These are phyloP conservation scores for Agrotis clavis DNA, from an alignment of 2,888 invertebrate genomes.

Conservation along the genomic window DNA sequence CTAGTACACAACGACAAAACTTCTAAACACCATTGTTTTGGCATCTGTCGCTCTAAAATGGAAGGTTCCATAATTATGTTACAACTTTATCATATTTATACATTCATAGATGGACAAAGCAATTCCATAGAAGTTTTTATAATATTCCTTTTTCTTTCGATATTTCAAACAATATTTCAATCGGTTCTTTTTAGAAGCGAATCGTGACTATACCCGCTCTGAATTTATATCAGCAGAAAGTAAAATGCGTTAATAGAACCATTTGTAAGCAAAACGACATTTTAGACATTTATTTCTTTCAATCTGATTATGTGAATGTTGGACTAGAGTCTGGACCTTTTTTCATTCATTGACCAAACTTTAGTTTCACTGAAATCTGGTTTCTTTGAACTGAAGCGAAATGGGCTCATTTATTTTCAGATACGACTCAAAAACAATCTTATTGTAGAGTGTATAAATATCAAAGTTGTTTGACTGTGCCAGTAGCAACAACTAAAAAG, in stretches of 20 bases:
- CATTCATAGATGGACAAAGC: neutral
- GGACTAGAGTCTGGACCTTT: conserved; percentile 26
- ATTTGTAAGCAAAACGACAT: conserved; percentile 45
- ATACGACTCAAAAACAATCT: no score
- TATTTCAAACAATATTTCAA: conserved; percentile 17
- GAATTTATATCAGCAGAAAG: conserved; percentile 36
- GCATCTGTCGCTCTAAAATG: no score
- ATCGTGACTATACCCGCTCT: conserved; percentile 23
- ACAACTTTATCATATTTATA: no score
- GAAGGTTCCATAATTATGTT: no score
- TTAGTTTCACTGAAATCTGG: neutral
- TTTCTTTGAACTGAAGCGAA: neutral
- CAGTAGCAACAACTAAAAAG: no score
- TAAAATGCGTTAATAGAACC: conserved; percentile 47
- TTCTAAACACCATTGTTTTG: no score
- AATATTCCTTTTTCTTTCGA: neutral
- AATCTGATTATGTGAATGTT: conserved; percentile 43
- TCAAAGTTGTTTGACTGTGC: no score
- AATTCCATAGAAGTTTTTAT: neutral
- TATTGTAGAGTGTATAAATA: no score
- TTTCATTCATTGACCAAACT: conserved; percentile 14
- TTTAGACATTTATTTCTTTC: conserved; percentile 46
- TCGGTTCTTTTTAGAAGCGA: neutral
- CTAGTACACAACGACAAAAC: no score
- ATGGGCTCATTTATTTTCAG: neutral